Evolutionary conservation across 2,113 vertebrate species (phyloP).

Genomic region (Alectura lathami): DNA sequence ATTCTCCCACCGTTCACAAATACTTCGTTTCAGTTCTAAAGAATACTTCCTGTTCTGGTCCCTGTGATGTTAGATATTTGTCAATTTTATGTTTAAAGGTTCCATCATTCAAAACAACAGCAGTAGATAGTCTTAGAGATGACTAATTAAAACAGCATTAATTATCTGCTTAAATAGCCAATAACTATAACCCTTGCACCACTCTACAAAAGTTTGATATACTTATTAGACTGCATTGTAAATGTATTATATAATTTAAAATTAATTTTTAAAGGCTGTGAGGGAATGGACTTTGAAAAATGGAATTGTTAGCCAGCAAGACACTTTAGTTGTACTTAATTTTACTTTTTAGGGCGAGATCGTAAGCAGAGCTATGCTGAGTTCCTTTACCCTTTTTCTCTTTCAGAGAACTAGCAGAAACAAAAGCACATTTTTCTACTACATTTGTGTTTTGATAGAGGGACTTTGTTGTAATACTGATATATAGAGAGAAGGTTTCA

Average conservation of each 20-base stretch:
- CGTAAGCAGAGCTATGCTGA: neutral
- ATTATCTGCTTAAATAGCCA: neutral
- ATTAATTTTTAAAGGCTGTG: neutral
- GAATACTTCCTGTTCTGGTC: neutral
- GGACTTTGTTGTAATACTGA: neutral
- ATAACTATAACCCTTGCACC: neutral
- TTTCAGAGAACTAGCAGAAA: neutral
- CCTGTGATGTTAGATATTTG: neutral
- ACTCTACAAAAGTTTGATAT: neutral
- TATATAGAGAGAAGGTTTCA: neutral
- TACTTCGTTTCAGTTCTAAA: neutral
- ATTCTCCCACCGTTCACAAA: neutral
- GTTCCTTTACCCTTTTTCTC: neutral
- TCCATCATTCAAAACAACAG: neutral
- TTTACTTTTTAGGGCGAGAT: neutral
- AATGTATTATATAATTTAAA: neutral
- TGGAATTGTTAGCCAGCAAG: neutral
- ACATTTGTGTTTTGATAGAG: neutral
- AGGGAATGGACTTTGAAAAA: neutral
- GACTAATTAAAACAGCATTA: neutral
- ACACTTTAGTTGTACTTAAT: neutral
- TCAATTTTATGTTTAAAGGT: neutral
- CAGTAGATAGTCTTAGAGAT: neutral
- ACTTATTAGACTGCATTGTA: too few species aligned
- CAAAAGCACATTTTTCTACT: neutral